phyloP scores from a whole-genome alignment of 1,140 invertebrate species.

The Drosophila equinoxialis region DNA sequence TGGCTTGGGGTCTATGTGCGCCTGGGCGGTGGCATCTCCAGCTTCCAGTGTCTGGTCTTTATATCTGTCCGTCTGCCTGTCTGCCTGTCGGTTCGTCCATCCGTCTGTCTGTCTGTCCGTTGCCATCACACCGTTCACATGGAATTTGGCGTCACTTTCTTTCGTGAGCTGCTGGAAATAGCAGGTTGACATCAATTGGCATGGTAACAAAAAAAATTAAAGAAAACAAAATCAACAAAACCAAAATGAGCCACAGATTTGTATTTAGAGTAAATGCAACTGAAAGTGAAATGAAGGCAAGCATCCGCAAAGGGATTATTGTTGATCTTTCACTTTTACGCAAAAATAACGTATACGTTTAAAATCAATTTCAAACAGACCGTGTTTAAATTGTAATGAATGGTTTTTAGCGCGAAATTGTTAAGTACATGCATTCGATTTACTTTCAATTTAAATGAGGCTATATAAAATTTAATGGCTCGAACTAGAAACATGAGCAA shows the following conservation, averaged over 20 bases:
- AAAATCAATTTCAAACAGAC: neutral
- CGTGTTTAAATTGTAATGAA: neutral
- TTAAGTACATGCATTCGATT: no score
- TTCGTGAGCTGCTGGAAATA: slow-evolving; percentile 3
- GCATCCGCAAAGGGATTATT: slow-evolving; percentile 7
- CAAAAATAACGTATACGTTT: neutral
- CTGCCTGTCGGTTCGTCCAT: neutral
- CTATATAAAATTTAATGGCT: no score
- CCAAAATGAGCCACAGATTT: neutral
- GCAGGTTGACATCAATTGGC: slow-evolving; percentile 13
- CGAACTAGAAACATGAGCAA: no score
- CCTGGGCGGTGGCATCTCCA: slow-evolving; percentile 23
- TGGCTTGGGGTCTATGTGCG: slow-evolving; percentile 19
- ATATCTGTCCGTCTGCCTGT: neutral
- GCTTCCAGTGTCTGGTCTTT: slow-evolving; percentile 3
- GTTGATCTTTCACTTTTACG: neutral
- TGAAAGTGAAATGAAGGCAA: slow-evolving; percentile 2
- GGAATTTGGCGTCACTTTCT: slow-evolving; percentile 11
- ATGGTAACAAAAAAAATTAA: neutral
- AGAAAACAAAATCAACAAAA: neutral
- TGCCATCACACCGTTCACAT: slow-evolving; percentile 8
- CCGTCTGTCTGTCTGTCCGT: neutral
- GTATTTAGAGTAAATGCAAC: slow-evolving; percentile 8
- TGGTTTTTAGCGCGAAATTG: no score
- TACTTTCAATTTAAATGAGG: no score